Base-by-base conservation (phyloP, 2,888 invertebrate genomes). In the Nasonovia ribisnigri region DNA sequence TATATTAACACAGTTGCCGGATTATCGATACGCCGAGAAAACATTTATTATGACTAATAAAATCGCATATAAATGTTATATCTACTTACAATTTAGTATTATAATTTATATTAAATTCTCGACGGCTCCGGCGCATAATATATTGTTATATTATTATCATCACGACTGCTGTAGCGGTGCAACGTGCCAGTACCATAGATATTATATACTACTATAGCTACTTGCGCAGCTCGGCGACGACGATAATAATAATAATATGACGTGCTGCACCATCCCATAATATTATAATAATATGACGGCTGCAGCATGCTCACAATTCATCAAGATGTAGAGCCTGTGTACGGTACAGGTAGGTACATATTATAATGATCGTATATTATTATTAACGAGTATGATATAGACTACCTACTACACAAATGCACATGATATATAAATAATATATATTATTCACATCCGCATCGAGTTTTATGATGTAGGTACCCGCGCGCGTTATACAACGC, bases 21-120 rank as follows among this genome's bases (percentile, higher is more conserved):
- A 43, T 84, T 84, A 84, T 84, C 16, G 84, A 84, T 26, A 84
- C 84, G 24, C 36, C 84, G 29, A 84, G 84, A 43, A 43, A 84
- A 84, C 26, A 43, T 84, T 57, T 84, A 84, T 84, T 84, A 29
- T 43, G 84, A 26, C 42, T 84, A 84, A 84, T 84, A 84, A 84
- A 84, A 84, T 84, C 77, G 1, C 77, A 36, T 77, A 36, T 77
- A 77, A 77, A 42, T 43, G 43, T 84, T 11, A 84, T 43, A 84
- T 43, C 24, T 84, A 84, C 84, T 84, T 26, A 43, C 36, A 6
- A 20, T 77, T 20, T 20, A 77, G 6, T 67, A 67, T 36, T 36
- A 77, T 77, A 77, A 77, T 42, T 77, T 42, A 77, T 77, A 77
- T 36, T 8, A 20, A 42, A 77, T 36, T 77, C 77, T 36, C 20